Percentiles rank a stretch among this genome's conserved stretches.
phyloP scores from a whole-genome alignment of 2,797 vertebrate genomes.

The Brachymystax lenok region DNA sequence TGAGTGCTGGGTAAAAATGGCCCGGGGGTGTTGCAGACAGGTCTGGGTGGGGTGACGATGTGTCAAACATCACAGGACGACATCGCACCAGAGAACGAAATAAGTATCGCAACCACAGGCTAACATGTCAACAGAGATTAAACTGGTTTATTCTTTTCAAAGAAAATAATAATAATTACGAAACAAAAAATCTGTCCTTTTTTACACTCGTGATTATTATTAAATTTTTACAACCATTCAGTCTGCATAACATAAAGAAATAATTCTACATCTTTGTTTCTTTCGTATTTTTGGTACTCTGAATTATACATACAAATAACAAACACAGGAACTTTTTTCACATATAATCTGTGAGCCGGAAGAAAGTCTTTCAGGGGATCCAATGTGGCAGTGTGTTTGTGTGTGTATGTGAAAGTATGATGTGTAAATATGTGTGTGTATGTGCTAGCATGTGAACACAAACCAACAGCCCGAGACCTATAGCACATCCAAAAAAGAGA shows the following conservation, averaged over 20 bases:
- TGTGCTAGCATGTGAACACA: slow-evolving; percentile 74
- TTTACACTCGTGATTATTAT: slow-evolving; percentile 99
- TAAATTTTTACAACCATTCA: slow-evolving; percentile 99
- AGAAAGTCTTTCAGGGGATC: slow-evolving; percentile 83
- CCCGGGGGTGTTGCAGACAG: slow-evolving; percentile 29
- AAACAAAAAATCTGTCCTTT: slow-evolving; percentile 89
- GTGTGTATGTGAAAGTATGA: slow-evolving; percentile 9
- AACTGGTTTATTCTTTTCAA: slow-evolving; percentile 98
- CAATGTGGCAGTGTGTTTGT: slow-evolving; percentile 63
- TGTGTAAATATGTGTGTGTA: slow-evolving; percentile 7
- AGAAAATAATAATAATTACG: slow-evolving; percentile 81
- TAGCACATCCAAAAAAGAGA: slow-evolving; percentile 83
- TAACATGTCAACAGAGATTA: slow-evolving; percentile 93
- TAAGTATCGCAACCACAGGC: slow-evolving; percentile 61
- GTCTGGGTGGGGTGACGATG: slow-evolving; percentile 33
- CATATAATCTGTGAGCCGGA: slow-evolving; percentile 88
- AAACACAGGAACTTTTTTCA: slow-evolving; percentile 99
- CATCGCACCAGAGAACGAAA: slow-evolving; percentile 48
- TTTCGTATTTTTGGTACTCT: slow-evolving; percentile 94
- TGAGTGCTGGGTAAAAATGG: slow-evolving; percentile 53
- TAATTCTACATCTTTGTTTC: slow-evolving; percentile 99
- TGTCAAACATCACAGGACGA: slow-evolving; percentile 63
- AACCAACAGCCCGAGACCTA: slow-evolving; percentile 85
- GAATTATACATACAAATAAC: slow-evolving; percentile 99
- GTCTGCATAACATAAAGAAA: slow-evolving; percentile 99